A percentile compares a stretch with the other conserved stretches of the same genome.
These are phyloP conservation scores for Dryobates pubescens DNA, from an alignment of 2,797 vertebrate species.

Conservation along the genomic window DNA sequence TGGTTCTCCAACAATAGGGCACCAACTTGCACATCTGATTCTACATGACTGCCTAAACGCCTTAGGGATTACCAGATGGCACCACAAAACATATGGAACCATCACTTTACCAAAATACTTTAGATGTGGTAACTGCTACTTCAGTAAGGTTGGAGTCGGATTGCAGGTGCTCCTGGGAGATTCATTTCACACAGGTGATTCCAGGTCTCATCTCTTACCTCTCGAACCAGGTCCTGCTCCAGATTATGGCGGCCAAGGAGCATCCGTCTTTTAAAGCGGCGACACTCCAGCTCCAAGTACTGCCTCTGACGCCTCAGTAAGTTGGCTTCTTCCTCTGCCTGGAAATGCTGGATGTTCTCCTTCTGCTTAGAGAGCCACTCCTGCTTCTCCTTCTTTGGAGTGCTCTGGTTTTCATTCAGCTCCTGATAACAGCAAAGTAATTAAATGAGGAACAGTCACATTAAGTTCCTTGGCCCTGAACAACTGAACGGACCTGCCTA, in stretches of 20 bases:
- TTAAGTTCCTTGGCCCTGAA: not conserved
- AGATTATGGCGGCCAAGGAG: conserved; percentile 95
- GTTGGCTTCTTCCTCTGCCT: conserved; percentile 97
- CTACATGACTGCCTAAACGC: not conserved
- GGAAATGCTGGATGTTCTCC: conserved; percentile 98
- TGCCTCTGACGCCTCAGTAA: conserved; percentile 93
- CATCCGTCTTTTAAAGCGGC: conserved; percentile 95
- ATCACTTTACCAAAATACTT: not conserved
- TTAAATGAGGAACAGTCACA: not conserved
- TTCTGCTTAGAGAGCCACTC: conserved; percentile 99
- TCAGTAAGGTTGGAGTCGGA: not conserved
- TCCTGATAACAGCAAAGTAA: conserved; percentile 80
- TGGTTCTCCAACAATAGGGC: not conserved
- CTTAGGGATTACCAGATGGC: not conserved
- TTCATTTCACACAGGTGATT: not conserved
- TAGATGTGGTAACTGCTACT: not conserved
- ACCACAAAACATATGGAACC: not conserved
- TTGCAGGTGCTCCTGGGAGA: not conserved
- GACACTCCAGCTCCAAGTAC: conserved; percentile 95
- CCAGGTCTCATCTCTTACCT: conserved; percentile 77
- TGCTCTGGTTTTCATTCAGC: conserved; percentile 97
- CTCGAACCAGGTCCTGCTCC: conserved; percentile 94
- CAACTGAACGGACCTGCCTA: not conserved
- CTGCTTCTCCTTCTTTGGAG: conserved; percentile 99
- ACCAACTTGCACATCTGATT: not conserved